phyloP scores from a whole-genome alignment of 2,797 vertebrate species.

The Tympanoctomys barrerae region DNA sequence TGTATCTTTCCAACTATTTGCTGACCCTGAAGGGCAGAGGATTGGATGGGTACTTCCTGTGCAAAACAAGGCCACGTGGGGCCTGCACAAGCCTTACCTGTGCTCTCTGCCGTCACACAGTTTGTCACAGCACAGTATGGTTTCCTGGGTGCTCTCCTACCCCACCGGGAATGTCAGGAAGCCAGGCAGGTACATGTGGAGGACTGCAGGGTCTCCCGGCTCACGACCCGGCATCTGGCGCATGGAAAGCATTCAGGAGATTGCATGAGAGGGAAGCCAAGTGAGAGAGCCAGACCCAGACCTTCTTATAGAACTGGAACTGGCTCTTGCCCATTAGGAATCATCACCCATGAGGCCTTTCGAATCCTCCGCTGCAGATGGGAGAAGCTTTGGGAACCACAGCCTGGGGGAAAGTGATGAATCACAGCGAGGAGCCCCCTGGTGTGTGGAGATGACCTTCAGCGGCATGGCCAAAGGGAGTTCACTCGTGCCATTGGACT shows the following conservation, averaged over 20 bases:
- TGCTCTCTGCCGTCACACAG: background rate
- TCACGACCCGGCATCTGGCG: no score
- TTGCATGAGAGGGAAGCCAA: background rate
- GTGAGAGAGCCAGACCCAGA: background rate
- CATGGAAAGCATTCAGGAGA: background rate
- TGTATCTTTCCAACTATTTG: background rate
- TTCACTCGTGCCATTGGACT: accelerated
- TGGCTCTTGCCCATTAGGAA: background rate
- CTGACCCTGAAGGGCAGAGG: background rate
- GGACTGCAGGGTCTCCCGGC: accelerated
- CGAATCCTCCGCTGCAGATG: background rate
- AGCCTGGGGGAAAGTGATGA: background rate
- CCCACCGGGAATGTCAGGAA: background rate
- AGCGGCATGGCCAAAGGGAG: background rate
- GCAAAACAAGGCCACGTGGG: background rate
- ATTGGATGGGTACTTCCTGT: background rate
- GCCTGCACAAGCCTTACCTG: background rate
- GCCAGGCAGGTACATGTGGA: accelerated
- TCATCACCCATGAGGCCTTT: background rate
- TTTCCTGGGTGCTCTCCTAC: background rate
- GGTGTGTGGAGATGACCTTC: background rate
- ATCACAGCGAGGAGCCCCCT: background rate
- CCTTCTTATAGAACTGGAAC: background rate
- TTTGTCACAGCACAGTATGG: background rate
- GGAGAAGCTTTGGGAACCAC: background rate